Percentiles rank a stretch among this genome's conserved stretches.
These are phyloP conservation scores for Hippopotamus amphibius DNA, from an alignment of 2,113 vertebrate genomes.

Conservation along the genomic window DNA sequence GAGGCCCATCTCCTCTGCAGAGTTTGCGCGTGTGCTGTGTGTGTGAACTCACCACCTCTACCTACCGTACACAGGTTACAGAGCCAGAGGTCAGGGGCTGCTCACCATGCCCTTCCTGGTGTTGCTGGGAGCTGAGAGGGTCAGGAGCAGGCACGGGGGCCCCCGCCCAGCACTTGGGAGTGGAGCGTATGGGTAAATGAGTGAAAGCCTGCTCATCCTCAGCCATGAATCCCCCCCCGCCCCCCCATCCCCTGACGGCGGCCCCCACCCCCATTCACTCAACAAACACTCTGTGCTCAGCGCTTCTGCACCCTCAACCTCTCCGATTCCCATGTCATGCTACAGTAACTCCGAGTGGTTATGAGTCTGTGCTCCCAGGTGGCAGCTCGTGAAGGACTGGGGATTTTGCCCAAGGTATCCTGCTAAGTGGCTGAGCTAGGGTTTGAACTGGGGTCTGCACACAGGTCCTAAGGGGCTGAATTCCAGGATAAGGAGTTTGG, in stretches of 20 bases:
- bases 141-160: accelerated
- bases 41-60: not conserved
- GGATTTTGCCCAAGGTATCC: not conserved
- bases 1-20: not conserved
- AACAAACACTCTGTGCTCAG: no score
- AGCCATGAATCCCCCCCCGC: not conserved
- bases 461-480: not conserved
- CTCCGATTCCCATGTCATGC: not conserved
- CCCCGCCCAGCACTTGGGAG: not conserved
- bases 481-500: not conserved
- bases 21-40: not conserved
- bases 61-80: not conserved
- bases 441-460: not conserved
- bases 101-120: not conserved
- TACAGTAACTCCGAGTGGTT: accelerated
- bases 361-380: no score
- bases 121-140: not conserved
- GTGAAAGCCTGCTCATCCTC: not conserved
- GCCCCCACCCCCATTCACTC: not conserved
- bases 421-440: not conserved
- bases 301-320: accelerated
- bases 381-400: not conserved
- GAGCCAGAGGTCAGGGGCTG: not conserved
- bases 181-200: not conserved
- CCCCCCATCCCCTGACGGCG: no score